Base-by-base conservation (phyloP, 2,888 invertebrate genomes). In the Chymomyza amoena region DNA sequence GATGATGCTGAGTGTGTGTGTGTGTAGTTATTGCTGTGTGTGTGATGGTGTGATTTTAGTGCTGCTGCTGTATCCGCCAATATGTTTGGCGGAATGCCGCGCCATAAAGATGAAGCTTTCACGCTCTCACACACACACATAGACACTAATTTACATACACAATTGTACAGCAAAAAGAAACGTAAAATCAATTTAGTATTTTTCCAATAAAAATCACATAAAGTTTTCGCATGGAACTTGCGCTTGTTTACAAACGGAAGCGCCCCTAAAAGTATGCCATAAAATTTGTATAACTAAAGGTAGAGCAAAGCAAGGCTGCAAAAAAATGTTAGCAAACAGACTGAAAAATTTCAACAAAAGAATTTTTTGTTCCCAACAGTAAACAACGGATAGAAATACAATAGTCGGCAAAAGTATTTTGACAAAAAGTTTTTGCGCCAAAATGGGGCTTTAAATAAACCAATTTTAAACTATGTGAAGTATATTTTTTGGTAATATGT, bases 221-320 rank as follows among this genome's bases (percentile, higher is more conserved):
- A 83, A 83, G 73, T 83, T 57, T 57, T 25, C 13, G 13, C 39
- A 13, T 45, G 39, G 13, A 45, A 45, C 39, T 20, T 25, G 56
- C 50, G 73, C 69, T 75, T 83, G 84, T 79, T 85, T 83, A 83
- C 79, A 72, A 76, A 78, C 84, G 81, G 83, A 81, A 79, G 75
- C 61, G 78, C 73, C 78, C 78, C 76, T 77, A 76, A 84, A 83
- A 86, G 84, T 86, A 86, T 81, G 84, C 80, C 71, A 84, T 84
- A 78, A 72, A 86, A 80, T 73, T 80, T 79, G 84, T 79, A 78
- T 72, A 61, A 69, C 57, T 73, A 73, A 71, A 64, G 57, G 28
- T 69, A 73, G 39, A 45, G 39, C 32, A 9, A 25, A 32, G 32
- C 32, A 32, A 32, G 32, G 32, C 32, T 32, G 32, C n/a, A n/a